A percentile compares a stretch with the other conserved stretches of the same genome.
Conservation (phyloP, 2,113 vertebrate species). For the Poicephalus gulielmi region DNA sequence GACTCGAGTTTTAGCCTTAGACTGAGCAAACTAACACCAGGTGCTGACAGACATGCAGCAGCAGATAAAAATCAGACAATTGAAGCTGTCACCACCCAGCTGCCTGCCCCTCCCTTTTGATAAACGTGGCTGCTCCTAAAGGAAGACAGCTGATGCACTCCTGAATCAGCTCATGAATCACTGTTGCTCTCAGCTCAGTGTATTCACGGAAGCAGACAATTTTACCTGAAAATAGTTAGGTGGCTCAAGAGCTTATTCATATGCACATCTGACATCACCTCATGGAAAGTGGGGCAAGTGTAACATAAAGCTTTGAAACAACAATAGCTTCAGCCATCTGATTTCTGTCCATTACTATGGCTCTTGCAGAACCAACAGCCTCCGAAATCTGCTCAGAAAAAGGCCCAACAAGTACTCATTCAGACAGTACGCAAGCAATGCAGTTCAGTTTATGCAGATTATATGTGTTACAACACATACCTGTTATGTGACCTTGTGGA, state of each 20-base stretch:
- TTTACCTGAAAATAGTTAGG: slow-evolving; percentile 26
- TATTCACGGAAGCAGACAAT: background rate
- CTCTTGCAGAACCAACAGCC: background rate
- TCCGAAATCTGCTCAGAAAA: background rate
- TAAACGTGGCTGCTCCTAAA: background rate
- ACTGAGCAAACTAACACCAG: background rate
- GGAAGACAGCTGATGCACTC: slow-evolving; percentile 12
- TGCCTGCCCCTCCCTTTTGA: background rate
- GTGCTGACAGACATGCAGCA: background rate
- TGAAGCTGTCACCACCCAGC: background rate
- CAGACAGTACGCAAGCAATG: background rate
- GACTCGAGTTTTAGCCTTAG: background rate
- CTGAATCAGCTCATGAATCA: slow-evolving; percentile 43
- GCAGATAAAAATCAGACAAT: slow-evolving; percentile 28
- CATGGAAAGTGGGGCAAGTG: background rate
- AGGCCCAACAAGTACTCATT: background rate
- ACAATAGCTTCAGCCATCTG: background rate
- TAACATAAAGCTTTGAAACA: background rate
- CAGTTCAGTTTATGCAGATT: background rate
- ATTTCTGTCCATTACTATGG: background rate
- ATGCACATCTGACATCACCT: background rate
- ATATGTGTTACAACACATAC: background rate
- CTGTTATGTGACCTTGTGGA: background rate
- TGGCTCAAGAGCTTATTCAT: background rate
- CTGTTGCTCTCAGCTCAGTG: background rate